Evolutionary conservation across 2,797 vertebrate species (phyloP).

Genomic region (Characodon lateralis): DNA sequence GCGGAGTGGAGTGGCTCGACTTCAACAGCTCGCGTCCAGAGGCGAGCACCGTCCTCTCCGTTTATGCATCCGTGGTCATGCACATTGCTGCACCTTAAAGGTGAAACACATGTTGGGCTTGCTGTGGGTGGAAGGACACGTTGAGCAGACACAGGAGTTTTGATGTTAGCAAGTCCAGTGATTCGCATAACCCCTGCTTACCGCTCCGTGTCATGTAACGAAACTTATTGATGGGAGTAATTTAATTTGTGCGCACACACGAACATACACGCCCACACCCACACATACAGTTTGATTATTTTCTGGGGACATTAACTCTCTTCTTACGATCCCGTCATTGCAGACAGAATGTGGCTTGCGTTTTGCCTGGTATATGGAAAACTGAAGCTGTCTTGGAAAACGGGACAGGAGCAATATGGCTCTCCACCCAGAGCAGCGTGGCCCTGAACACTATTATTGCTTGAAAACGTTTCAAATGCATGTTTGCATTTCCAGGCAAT

Average conservation of each 20-base stretch:
- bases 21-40: slow-evolving; percentile 61
- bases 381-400: neutral
- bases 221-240: neutral
- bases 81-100: slow-evolving; percentile 37
- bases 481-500: neutral
- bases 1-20: slow-evolving; percentile 74
- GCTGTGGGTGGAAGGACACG: slow-evolving; percentile 13
- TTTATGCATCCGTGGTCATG: slow-evolving; percentile 40
- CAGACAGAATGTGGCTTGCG: neutral
- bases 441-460: neutral
- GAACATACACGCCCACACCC: neutral
- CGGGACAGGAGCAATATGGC: neutral
- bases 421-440: neutral
- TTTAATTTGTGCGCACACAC: neutral
- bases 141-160: neutral
- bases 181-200: neutral
- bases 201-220: slow-evolving; percentile 1
- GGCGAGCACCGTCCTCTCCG: slow-evolving; percentile 58
- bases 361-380: neutral
- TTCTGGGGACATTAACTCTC: neutral
- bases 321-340: neutral
- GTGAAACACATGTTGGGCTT: slow-evolving; percentile 31
- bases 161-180: neutral
- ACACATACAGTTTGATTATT: neutral
- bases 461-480: neutral